These are phyloP conservation scores for Machimus atricapillus DNA, from an alignment of 2,888 invertebrate genomes.

Conservation along the genomic window DNA sequence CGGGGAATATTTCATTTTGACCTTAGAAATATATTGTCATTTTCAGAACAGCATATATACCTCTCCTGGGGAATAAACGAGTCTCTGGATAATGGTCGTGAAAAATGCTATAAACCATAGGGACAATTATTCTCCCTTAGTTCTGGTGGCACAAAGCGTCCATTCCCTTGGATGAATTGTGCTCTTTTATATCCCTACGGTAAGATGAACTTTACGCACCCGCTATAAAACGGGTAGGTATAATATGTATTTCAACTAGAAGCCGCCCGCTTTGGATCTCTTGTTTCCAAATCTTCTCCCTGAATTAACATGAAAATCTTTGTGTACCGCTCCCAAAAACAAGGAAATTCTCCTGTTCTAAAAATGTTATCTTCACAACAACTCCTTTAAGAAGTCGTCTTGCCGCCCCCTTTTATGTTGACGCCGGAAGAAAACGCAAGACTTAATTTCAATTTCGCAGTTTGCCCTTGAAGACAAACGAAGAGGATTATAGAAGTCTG, in stretches of 20 bases:
- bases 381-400: background rate
- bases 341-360: background rate
- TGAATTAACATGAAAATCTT: conserved; percentile 2
- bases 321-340: background rate
- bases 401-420: background rate
- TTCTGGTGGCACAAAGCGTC: background rate
- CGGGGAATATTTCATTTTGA: background rate
- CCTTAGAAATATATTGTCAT: background rate
- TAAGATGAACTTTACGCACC: background rate
- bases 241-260: background rate
- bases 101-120: background rate
- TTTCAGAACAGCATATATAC: background rate
- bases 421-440: background rate
- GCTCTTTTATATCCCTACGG: background rate
- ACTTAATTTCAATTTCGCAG: background rate
- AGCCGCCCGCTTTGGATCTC: background rate
- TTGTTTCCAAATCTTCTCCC: background rate
- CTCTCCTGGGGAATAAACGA: background rate
- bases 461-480: background rate
- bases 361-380: background rate
- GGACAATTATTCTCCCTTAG: background rate
- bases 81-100: background rate
- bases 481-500: background rate
- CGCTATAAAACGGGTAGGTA: background rate
- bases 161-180: background rate